Evolutionary conservation across 2,888 invertebrate species (phyloP), one percentile per base, ranked within the genome.

Genomic region (Drosophila nr. perissopoda): DNA sequence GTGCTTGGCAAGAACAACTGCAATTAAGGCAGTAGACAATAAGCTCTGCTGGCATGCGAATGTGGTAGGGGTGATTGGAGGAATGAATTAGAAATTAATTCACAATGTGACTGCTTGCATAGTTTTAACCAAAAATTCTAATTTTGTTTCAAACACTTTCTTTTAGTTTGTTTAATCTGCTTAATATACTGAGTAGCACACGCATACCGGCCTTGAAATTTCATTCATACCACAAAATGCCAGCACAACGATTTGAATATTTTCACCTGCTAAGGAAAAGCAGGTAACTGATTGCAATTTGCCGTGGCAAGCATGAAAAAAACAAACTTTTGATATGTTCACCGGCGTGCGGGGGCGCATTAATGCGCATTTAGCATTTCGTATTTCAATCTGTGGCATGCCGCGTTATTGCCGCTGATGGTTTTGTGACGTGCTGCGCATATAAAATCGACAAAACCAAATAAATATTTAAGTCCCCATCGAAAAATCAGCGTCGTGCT

Each of bases 341-440:
- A 42, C 29, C 59, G 36, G 34, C 31, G 56, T 59, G n/a, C 56
- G 66, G 65, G 18, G 58, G 27, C 61, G 58, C 67, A 67, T 71
- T 78, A 76, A 64, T 71, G 64, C 73, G 65, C 70, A 68, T 77
- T 79, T 70, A 70, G 58, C 67, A 74, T 62, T 69, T 63, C 31
- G 56, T 38, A 73, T 62, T 66, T 74, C 42, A 31, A 49, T 58
- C 65, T 70, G 79, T 61, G 68, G 70, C 58, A 53, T 57, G 77
- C 78, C 77, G 46, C 77, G 79, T 61, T 69, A 61, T 70, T 72
- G 70, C 62, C 64, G 76, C 51, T 82, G 82, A 76, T 79, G 88
- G 71, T 68, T 79, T 61, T 71, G 77, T 80, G 82, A 80, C 89
- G 89, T 86, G 85, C 80, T 58, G 64, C 52, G 85, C 82, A 88